Evolutionary conservation across 1,140 invertebrate genomes (phyloP), one percentile per base, ranked within the genome.

Genomic region (Drosophila littoralis): DNA sequence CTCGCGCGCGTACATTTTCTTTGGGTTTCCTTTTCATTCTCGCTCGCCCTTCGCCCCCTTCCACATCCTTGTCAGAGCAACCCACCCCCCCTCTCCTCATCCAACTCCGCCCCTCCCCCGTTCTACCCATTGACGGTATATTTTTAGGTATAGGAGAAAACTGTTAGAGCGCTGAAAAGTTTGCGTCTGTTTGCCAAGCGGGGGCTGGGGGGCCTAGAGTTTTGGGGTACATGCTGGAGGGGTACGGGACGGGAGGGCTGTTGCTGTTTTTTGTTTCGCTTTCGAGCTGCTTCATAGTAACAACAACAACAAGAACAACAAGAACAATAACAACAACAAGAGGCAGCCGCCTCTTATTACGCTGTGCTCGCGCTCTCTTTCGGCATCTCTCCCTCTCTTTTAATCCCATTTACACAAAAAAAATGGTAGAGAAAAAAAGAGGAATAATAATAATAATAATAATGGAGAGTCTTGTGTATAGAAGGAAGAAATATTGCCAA

Each of bases 381-480:
- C 28, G n/a, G 32, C 42, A 40, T 42, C 35, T 28, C 15, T 59
- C 10, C 22, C 57, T 75, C 48, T 48, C 64, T 72, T 54, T 65
- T 45, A 76, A 66, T 57, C 75, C 54, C 45, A 75, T 67, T 66
- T 67, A 60, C 57, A 70, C 46, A 40, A 68, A 73, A 54, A 54
- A 66, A 40, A 43, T 12, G 45, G 5, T 17, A 42, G 51, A 43
- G 54, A 36, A 36, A 45, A 65, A 51, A 22, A 54, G 33, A 61
- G 50, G 48, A 78, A 55, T 40, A 55, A 76, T 48, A 73, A 67
- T 54, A 52, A 81, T 55, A 77, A 81, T 82, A 82, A 82, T 86
- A 86, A 86, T 86, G 86, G 71, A 88, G 86, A 88, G 76, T 79
- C 86, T 83, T 83, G 75, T 77, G 84, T 78, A 83, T 76, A 79